A percentile compares a stretch with the other conserved stretches of the same genome.
Evolutionary conservation across 2,113 vertebrate species (phyloP).

Genomic region (Copsychus sechellarum): DNA sequence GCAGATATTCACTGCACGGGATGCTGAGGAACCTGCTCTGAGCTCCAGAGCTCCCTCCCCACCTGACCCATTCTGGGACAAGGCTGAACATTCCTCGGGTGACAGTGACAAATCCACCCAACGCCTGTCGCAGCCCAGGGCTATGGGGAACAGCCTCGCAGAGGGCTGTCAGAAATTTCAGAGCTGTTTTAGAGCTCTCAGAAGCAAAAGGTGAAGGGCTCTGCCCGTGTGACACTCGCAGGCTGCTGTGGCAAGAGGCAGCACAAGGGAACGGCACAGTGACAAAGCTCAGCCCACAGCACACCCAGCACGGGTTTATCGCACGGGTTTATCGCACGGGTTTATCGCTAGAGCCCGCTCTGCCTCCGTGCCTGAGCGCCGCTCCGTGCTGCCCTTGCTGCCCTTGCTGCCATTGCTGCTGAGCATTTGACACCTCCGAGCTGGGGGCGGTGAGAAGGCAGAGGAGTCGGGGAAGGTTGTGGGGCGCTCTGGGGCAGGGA

Average conservation of each 20-base stretch:
- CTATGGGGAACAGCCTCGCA: fast-evolving
- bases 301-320: fast-evolving
- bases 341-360: too few relatives aligned
- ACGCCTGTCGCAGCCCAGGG: fast-evolving
- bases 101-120: fast-evolving
- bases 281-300: not conserved
- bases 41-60: not conserved
- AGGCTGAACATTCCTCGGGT: fast-evolving
- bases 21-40: not conserved
- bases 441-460: too few relatives aligned
- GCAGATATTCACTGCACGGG: not conserved
- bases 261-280: fast-evolving
- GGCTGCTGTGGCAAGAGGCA: not conserved
- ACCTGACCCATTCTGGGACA: not conserved
- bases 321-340: too few relatives aligned
- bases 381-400: too few relatives aligned
- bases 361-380: too few relatives aligned
- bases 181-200: not conserved
- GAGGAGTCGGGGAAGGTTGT: too few relatives aligned
- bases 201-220: not conserved
- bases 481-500: not conserved
- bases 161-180: fast-evolving
- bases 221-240: fast-evolving
- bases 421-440: too few relatives aligned
- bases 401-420: too few relatives aligned